These are phyloP conservation scores for Drosophila neutralis DNA, from an alignment of 2,888 invertebrate species.

Conservation along the genomic window DNA sequence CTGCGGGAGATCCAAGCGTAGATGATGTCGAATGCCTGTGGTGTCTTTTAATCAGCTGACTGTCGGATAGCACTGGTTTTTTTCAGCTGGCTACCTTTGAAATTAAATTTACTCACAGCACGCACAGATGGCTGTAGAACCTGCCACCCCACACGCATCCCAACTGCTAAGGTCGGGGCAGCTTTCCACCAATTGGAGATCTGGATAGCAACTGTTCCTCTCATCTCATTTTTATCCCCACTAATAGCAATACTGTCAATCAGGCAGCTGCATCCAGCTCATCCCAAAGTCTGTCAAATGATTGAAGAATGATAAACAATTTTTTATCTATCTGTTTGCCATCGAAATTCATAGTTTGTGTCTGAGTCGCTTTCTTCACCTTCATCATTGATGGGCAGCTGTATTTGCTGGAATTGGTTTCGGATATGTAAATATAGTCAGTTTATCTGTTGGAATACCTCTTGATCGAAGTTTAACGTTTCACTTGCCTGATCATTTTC, in stretches of 20 bases:
- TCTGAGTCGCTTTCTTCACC: neutral
- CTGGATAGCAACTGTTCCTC: neutral
- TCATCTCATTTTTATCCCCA: neutral
- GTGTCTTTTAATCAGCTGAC: conserved; percentile 33
- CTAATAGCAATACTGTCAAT: neutral
- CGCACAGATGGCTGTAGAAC: conserved; percentile 38
- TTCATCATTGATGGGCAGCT: neutral
- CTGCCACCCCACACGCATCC: conserved; percentile 24
- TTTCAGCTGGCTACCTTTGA: neutral
- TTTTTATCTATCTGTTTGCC: neutral
- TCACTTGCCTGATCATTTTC: neutral
- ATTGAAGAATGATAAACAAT: neutral
- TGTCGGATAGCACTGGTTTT: conserved; percentile 2
- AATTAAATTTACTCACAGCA: conserved; percentile 34
- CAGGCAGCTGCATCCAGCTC: neutral
- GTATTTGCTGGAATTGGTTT: neutral
- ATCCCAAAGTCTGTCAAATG: neutral
- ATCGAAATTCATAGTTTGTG: neutral
- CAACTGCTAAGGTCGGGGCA: conserved; percentile 3
- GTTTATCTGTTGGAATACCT: neutral
- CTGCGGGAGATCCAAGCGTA: conserved; percentile 53
- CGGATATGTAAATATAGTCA: neutral
- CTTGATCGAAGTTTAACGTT: neutral
- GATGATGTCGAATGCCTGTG: conserved; percentile 36
- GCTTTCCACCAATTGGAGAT: neutral